Base-by-base conservation (phyloP, 2,113 vertebrate genomes). In the Thalassarche chlororhynchos region DNA sequence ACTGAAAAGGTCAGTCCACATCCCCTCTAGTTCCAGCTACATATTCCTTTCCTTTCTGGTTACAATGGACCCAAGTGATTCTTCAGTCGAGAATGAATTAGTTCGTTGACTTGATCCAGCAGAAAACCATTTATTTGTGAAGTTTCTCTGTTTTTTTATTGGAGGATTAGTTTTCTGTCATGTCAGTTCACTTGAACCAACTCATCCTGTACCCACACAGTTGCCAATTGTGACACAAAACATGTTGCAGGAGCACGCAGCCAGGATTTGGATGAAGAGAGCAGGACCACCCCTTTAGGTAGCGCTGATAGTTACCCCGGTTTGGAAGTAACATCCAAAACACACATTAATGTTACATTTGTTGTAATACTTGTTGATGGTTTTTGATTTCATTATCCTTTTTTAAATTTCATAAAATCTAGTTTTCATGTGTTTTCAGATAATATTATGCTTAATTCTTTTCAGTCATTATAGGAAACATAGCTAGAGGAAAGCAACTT, bases 101-200 rank as follows among this genome's bases (percentile, higher is more conserved):
- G 17, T 85, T 96, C 86, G 78, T 92, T 96, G 96, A 96, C 58
- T 83, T 65, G 40, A 90, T 79, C 19, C 66, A 79, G 66, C 49
- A 96, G 36, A 80, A 91, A 62, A 66, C 3, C 0, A 85, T 71
- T 84, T 76, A 51, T 86, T 84, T 91, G 66, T 90, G 62, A 69
- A 38, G 61, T 79, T 95, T 49, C 34, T 82, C 29, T 55, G 8
- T 0, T 84, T 90, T 38, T 86, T 68, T 24, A n/a, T 36, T 85
- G 70, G 78, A 80, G 34, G n/a, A 65, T 87, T 90, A 61, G 40
- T 87, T 96, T 97, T 87, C 70, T 8, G 8, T 91, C 84, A 31
- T 79, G 70, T 76, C 87, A 54, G 34, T 94, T 93, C 85, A 69
- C 51, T 80, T 80, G 74, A 87, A 65, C 44, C 65, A 79, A 19